Conservation (phyloP, 2,113 vertebrate species). For the Erpornis zantholeuca region DNA sequence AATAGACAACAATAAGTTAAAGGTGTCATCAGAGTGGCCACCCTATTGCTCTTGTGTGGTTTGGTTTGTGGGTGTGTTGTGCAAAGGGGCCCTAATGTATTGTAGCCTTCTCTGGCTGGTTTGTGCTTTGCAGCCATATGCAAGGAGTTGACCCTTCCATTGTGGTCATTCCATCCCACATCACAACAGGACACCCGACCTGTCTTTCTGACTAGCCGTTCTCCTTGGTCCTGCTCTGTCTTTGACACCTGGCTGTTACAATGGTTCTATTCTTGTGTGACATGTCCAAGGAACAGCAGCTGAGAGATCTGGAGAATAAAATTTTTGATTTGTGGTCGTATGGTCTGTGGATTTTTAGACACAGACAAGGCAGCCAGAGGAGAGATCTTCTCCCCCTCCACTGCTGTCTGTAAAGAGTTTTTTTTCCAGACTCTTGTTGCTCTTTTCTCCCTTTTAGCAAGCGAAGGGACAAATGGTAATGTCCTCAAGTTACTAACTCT, state of each 20-base stretch:
- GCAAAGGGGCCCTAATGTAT: not conserved
- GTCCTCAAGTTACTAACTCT: not conserved
- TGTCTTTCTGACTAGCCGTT: not conserved
- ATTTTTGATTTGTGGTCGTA: too few relatives aligned
- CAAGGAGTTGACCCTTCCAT: not conserved
- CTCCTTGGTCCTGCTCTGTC: not conserved
- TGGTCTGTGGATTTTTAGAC: not conserved
- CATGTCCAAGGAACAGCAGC: not conserved
- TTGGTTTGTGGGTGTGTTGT: not conserved
- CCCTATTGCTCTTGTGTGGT: not conserved
- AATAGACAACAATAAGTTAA: not conserved
- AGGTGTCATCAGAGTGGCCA: not conserved
- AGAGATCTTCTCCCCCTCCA: not conserved
- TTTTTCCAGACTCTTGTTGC: fast-evolving
- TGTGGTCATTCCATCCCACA: fast-evolving
- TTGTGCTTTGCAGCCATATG: not conserved
- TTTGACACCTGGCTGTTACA: not conserved
- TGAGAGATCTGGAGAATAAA: not conserved
- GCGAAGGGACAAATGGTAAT: not conserved
- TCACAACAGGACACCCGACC: not conserved
- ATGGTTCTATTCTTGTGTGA: too few relatives aligned
- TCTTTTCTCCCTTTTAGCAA: not conserved
- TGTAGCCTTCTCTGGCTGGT: not conserved
- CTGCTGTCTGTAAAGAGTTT: not conserved
- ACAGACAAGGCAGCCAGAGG: not conserved